Conservation (phyloP, 2,113 vertebrate species). For the Lamprotornis superbus region DNA sequence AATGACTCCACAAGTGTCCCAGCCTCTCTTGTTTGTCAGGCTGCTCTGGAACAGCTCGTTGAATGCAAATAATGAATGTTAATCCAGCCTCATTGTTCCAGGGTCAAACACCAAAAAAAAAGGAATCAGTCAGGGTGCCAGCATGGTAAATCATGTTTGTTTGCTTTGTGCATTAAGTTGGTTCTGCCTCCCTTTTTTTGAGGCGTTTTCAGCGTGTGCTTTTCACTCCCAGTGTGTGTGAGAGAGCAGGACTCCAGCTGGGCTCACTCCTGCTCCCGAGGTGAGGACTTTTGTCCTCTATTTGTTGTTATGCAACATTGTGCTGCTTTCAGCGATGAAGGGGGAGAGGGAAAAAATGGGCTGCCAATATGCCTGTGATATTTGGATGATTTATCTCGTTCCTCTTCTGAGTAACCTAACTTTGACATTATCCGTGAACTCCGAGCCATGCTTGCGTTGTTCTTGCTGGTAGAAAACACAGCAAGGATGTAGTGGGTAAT, state of each 20-base stretch:
- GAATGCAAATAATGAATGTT: slow-evolving; percentile 2
- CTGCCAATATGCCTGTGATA: slow-evolving; percentile 30
- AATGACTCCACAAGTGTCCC: neutral
- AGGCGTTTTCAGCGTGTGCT: neutral
- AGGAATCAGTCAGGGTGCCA: neutral
- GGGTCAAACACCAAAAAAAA: neutral
- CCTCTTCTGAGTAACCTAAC: slow-evolving; percentile 75
- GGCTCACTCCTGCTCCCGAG: neutral
- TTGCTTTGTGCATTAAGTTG: neutral
- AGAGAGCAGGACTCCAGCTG: neutral
- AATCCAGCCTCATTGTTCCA: neutral
- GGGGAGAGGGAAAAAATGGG: neutral
- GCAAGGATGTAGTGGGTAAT: slow-evolving; percentile 88
- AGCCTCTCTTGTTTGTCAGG: neutral
- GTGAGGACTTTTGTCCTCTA: slow-evolving; percentile 37
- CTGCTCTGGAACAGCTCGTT: neutral
- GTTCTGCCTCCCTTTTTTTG: neutral
- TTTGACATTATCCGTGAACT: slow-evolving; percentile 84
- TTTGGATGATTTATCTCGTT: slow-evolving; percentile 76
- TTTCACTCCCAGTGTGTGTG: neutral
- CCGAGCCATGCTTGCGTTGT: slow-evolving; percentile 74
- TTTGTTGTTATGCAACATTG: slow-evolving; percentile 40
- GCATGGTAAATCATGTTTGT: neutral
- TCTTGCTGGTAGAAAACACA: slow-evolving; percentile 79
- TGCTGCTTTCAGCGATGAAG: neutral